phyloP scores from a whole-genome alignment of 2,797 vertebrate genomes.

The Ctenopoma multispine region DNA sequence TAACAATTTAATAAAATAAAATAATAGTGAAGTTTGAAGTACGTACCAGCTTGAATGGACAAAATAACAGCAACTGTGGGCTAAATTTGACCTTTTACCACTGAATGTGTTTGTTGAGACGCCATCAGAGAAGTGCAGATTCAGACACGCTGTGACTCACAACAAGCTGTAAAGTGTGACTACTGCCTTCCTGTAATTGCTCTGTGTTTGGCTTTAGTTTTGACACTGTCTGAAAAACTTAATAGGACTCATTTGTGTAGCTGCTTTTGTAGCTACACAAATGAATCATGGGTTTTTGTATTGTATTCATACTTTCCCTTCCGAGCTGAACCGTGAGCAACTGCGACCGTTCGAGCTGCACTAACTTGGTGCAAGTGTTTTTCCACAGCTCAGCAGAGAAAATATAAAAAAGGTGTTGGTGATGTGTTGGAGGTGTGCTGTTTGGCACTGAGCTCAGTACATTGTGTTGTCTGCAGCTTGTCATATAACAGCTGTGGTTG shows the following conservation, averaged over 20 bases:
- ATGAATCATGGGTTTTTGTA: background rate
- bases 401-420: constrained; percentile 1
- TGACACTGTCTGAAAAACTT: background rate
- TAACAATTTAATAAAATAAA: background rate
- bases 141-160: background rate
- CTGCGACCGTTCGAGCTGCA: background rate
- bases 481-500: background rate
- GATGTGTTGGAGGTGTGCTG: background rate
- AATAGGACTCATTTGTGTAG: background rate
- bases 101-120: background rate
- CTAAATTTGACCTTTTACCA: too few species aligned
- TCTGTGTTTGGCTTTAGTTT: background rate
- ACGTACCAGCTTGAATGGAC: background rate
- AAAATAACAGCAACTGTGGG: background rate
- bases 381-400: background rate
- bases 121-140: background rate
- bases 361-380: background rate
- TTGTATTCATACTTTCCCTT: background rate
- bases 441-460: background rate
- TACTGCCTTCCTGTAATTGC: background rate
- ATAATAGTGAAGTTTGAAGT: background rate
- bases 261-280: background rate
- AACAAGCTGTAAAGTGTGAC: background rate
- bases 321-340: background rate
- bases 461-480: background rate